A percentile compares a stretch with the other conserved stretches of the same genome.
Evolutionary conservation across 2,113 vertebrate genomes (phyloP).

Genomic region (Phasianus colchicus): DNA sequence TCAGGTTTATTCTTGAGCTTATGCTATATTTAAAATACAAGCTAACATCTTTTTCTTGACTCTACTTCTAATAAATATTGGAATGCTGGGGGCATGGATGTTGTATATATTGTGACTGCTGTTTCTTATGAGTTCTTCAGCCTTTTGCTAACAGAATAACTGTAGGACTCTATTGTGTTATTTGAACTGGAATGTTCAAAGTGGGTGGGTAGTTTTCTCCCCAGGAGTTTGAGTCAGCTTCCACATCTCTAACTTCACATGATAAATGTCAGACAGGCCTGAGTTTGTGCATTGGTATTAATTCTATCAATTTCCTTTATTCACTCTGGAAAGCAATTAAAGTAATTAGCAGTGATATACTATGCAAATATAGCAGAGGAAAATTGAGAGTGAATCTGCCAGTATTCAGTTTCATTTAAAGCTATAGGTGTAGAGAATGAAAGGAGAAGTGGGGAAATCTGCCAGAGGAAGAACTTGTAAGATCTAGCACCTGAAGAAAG

Average conservation of each 20-base stretch:
- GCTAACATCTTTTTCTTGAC: neutral
- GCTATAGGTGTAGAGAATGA: neutral
- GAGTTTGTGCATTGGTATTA: neutral
- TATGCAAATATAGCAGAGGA: neutral
- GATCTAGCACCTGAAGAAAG: neutral
- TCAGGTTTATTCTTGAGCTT: neutral
- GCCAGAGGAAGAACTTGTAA: neutral
- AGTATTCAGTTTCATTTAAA: neutral
- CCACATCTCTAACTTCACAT: neutral
- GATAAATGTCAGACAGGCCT: neutral
- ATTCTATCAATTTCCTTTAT: neutral
- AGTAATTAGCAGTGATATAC: neutral
- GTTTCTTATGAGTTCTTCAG: neutral
- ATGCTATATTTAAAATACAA: neutral
- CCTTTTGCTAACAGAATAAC: neutral
- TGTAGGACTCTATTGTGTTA: neutral
- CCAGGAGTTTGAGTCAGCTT: neutral
- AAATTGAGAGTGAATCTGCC: neutral
- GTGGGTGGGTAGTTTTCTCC: neutral
- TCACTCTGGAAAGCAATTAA: neutral
- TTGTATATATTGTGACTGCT: neutral
- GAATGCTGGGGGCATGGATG: neutral
- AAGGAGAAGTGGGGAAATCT: neutral
- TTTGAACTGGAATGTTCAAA: neutral
- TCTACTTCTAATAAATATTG: neutral